A percentile compares a stretch with the other conserved stretches of the same genome.
Conservation (phyloP, 2,113 vertebrate genomes). For the Eubucco bourcierii region DNA sequence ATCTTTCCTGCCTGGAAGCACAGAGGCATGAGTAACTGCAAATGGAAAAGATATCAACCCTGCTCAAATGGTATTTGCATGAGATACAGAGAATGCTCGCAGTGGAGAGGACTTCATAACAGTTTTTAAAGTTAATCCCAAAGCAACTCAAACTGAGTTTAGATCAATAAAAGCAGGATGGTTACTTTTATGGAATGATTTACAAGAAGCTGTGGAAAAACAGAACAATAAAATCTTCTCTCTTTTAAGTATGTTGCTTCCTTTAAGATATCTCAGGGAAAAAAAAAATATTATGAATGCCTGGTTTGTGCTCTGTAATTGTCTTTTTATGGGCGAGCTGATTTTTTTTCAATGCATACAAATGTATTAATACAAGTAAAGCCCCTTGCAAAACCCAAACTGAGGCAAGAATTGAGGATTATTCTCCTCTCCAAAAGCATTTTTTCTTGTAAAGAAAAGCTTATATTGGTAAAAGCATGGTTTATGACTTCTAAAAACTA, state of each 20-base stretch:
- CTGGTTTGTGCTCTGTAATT: slow-evolving; percentile 66
- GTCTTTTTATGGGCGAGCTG: slow-evolving; percentile 66
- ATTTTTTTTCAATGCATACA: slow-evolving; percentile 35
- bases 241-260: slow-evolving; percentile 14
- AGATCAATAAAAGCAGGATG: slow-evolving; percentile 60
- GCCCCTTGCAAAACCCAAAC: slow-evolving; percentile 51
- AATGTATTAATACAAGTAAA: slow-evolving; percentile 58
- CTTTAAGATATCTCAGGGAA: slow-evolving; percentile 35
- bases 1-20: not conserved
- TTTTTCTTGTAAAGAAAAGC: slow-evolving; percentile 45
- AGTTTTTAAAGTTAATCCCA: slow-evolving; percentile 53
- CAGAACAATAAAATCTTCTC: slow-evolving; percentile 36
- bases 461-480: slow-evolving; percentile 23
- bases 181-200: slow-evolving; percentile 68
- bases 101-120: not conserved
- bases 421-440: slow-evolving; percentile 4
- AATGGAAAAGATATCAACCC: not conserved
- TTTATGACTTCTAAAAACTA: slow-evolving; percentile 45
- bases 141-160: slow-evolving; percentile 61
- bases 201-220: slow-evolving; percentile 59
- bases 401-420: slow-evolving; percentile 28
- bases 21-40: not conserved
- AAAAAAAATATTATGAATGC: slow-evolving; percentile 35
- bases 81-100: not conserved
- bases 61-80: not conserved